Conservation (phyloP, 2,113 vertebrate species). For the Menura novaehollandiae region DNA sequence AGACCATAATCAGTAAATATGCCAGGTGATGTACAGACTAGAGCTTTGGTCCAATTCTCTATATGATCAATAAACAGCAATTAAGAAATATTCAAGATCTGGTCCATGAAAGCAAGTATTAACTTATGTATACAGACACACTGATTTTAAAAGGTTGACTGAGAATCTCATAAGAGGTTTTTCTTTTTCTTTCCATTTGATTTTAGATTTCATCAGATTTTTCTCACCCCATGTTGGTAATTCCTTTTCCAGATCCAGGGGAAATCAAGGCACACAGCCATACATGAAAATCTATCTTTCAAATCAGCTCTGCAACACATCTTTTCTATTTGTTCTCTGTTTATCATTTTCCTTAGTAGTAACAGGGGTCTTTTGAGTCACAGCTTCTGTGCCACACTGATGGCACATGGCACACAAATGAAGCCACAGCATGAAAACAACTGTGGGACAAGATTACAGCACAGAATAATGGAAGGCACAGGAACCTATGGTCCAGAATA, state of each 20-base stretch:
- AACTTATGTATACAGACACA: neutral
- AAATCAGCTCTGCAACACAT: neutral
- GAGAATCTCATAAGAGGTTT: neutral
- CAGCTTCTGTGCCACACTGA: neutral
- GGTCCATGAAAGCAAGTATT: neutral
- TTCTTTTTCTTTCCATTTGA: neutral
- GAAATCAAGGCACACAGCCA: neutral
- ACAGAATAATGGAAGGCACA: constrained; percentile 34
- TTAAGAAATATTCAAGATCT: neutral
- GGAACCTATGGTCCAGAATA: constrained; percentile 27
- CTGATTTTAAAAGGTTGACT: neutral
- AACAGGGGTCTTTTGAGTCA: neutral
- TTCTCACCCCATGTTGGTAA: neutral
- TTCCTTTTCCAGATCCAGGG: neutral
- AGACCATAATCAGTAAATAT: neutral
- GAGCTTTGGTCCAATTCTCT: neutral
- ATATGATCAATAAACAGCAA: neutral
- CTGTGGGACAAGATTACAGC: neutral
- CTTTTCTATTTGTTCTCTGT: neutral
- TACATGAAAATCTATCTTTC: neutral
- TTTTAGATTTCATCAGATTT: neutral
- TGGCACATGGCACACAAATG: constrained; percentile 9
- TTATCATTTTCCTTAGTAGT: neutral
- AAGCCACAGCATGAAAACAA: constrained; percentile 21
- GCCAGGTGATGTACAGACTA: neutral